Evolutionary conservation across 2,797 vertebrate species (phyloP), one percentile per base, ranked within the genome.

Genomic region (Urophycis tenuis): DNA sequence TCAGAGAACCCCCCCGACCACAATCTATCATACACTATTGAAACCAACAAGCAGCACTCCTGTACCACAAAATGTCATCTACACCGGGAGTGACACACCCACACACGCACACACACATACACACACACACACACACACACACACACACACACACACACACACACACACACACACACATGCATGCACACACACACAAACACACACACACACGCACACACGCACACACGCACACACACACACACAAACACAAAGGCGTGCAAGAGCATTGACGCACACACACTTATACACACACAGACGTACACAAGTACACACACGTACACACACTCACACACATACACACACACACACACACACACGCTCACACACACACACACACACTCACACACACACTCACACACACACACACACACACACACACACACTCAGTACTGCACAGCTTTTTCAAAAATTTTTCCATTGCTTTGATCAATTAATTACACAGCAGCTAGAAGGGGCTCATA

Each of bases 11-110:
- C 7, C 45, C 1, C n/a, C n/a, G n/a, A 53, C 19, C 71, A 72
- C 76, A 81, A 83, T 82, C 79, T 53, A 80, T 88, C 85, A 83
- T 73, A 49, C 3, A 78, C 80, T 39, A 79, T 41, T 60, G 14
- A 22, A 78, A 19, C 64, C 60, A 72, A 73, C 36, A 25, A 30
- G 31, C 34, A 73, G 41, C 19, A 31, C 29, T 70, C 29, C 67
- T 70, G 31, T 33, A 72, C 19, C 17, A 35, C 31, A n/a, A 19
- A 72, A 60, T 60, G 31, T 19, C 2, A 33, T n/a, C 71, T 33
- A 72, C 71, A 67, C 33, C 4, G 19, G 32, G 64, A 49, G n/a
- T 22, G 72, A 33, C 32, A 71, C 34, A 41, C 1, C 1, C 19
- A 74, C 19, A 80, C 5, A 45, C 1, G 32, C 25, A 2, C 22